Evolutionary conservation across 2,113 vertebrate species (phyloP).

Genomic region (Gnathochromis pfefferi): DNA sequence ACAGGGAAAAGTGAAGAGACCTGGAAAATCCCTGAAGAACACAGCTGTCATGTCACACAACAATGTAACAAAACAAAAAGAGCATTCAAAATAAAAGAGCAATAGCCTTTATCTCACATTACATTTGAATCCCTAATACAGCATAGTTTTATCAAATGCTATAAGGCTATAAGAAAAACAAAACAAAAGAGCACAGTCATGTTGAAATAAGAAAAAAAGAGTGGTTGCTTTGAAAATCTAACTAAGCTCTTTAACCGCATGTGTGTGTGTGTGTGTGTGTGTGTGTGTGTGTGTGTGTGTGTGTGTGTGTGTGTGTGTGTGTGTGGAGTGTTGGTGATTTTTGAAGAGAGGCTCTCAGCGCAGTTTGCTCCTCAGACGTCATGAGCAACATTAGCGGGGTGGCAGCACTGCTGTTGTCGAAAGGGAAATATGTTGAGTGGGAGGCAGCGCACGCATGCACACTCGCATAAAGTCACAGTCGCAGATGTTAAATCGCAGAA

Average conservation of each 20-base stretch:
- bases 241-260: neutral
- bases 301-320: neutral
- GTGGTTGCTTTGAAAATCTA: neutral
- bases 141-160: neutral
- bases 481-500: conserved; percentile 11
- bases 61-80: neutral
- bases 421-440: conserved; percentile 42
- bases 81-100: neutral
- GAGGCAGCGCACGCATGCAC: neutral
- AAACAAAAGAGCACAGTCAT: neutral
- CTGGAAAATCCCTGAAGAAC: neutral
- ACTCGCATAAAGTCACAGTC: neutral
- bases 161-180: neutral
- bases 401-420: neutral
- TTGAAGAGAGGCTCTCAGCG: neutral
- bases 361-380: conserved; percentile 18
- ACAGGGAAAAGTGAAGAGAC: neutral
- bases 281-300: neutral
- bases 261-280: rapidly evolving
- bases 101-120: neutral
- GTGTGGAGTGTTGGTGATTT: neutral
- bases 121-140: neutral
- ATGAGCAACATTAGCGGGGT: conserved; percentile 33
- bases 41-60: neutral
- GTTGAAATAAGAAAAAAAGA: conserved; percentile 12